Evolutionary conservation across 2,113 vertebrate species (phyloP).

Genomic region (Anthoscopus minutus): DNA sequence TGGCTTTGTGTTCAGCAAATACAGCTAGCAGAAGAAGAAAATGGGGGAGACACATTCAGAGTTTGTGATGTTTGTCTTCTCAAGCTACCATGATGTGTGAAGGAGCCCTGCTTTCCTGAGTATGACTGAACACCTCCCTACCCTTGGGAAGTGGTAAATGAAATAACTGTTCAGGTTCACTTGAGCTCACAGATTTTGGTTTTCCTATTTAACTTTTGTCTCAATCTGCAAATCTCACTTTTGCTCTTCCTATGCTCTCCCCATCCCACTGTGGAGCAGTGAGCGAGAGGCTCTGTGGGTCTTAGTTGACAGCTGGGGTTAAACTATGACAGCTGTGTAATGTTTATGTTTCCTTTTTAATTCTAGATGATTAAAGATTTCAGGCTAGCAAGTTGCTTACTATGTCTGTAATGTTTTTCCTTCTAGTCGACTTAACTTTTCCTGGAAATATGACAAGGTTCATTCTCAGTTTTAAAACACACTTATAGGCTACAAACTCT

Average conservation of each 20-base stretch:
- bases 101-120: background rate
- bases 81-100: background rate
- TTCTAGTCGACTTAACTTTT: background rate
- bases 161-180: background rate
- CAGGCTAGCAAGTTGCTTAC: background rate
- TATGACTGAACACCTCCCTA: background rate
- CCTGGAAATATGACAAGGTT: background rate
- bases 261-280: background rate
- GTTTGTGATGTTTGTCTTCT: background rate
- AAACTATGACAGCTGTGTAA: background rate
- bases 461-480: background rate
- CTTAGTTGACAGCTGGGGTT: background rate
- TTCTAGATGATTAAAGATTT: background rate
- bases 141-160: background rate
- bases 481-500: background rate
- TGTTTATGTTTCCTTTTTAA: background rate
- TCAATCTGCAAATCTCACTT: background rate
- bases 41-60: fast-evolving
- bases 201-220: background rate
- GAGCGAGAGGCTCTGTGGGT: background rate
- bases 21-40: background rate
- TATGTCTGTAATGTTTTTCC: background rate
- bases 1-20: background rate
- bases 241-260: background rate
- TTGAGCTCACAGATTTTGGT: background rate